Evolutionary conservation across 1,140 invertebrate species (phyloP).

Genomic region (Helicorthomorpha holstii): DNA sequence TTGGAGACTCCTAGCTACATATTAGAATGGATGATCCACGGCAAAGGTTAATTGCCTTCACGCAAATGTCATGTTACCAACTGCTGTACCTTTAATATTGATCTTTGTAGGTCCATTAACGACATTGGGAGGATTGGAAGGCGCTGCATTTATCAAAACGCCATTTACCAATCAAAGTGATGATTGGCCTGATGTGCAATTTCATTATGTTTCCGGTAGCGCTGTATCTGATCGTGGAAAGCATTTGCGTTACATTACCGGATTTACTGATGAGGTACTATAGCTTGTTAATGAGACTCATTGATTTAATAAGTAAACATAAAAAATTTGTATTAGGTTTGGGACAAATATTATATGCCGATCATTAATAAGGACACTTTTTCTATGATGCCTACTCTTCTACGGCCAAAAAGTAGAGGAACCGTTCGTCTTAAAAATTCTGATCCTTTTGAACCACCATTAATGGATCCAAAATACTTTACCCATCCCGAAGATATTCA

Average conservation of each 20-base stretch:
- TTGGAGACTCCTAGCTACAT: background rate
- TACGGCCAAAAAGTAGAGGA: conserved; percentile 54
- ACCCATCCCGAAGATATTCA: conserved; percentile 58
- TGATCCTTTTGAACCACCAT: conserved; percentile 76
- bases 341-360: conserved; percentile 15
- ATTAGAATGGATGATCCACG: background rate
- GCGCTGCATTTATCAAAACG: conserved; percentile 76
- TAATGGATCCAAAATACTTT: conserved; percentile 85
- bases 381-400: conserved; percentile 66
- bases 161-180: conserved; percentile 64
- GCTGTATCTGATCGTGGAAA: conserved; percentile 71
- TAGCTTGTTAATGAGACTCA: too few relatives aligned
- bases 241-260: conserved; percentile 64
- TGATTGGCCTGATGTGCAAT: conserved; percentile 80
- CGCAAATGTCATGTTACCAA: too few relatives aligned
- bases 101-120: conserved; percentile 52
- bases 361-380: conserved; percentile 42
- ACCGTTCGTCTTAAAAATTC: conserved; percentile 55
- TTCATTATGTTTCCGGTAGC: conserved; percentile 77
- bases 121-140: conserved; percentile 76
- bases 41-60: background rate
- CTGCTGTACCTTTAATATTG: conserved; percentile 38
- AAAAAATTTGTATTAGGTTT: too few relatives aligned
- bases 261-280: conserved; percentile 43
- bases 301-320: too few relatives aligned